phyloP scores from a whole-genome alignment of 2,113 vertebrate species.

The Cercopithecus mona region DNA sequence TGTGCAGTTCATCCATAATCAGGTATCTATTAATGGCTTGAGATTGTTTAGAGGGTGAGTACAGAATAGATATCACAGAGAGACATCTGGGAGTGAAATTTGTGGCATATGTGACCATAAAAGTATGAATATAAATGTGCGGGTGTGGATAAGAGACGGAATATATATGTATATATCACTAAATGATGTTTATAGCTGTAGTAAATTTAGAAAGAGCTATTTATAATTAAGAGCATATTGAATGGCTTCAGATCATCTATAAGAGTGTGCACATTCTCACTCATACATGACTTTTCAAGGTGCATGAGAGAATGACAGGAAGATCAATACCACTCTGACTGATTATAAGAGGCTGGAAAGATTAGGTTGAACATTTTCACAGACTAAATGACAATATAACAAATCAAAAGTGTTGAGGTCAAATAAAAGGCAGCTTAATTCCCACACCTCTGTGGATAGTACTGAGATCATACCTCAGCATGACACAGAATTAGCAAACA shows the following conservation, averaged over 20 bases:
- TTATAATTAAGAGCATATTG: slow-evolving; percentile 62
- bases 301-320: neutral
- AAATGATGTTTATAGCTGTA: slow-evolving; percentile 40
- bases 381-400: slow-evolving; percentile 58
- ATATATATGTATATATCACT: neutral
- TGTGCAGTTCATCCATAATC: neutral
- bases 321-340: slow-evolving; percentile 60
- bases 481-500: neutral
- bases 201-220: slow-evolving; percentile 53
- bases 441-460: neutral
- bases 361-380: slow-evolving; percentile 53
- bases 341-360: slow-evolving; percentile 55
- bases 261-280: neutral
- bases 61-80: neutral
- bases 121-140: slow-evolving; percentile 46
- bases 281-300: slow-evolving; percentile 21
- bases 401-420: slow-evolving; percentile 66
- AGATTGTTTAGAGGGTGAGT: neutral
- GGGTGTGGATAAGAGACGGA: neutral
- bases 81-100: slow-evolving; percentile 60
- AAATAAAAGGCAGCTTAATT: slow-evolving; percentile 57
- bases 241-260: slow-evolving; percentile 15
- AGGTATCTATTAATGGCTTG: slow-evolving; percentile 27
- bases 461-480: neutral
- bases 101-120: slow-evolving; percentile 47